Conservation (phyloP, 2,797 vertebrate species). For the Darevskia mixta region DNA sequence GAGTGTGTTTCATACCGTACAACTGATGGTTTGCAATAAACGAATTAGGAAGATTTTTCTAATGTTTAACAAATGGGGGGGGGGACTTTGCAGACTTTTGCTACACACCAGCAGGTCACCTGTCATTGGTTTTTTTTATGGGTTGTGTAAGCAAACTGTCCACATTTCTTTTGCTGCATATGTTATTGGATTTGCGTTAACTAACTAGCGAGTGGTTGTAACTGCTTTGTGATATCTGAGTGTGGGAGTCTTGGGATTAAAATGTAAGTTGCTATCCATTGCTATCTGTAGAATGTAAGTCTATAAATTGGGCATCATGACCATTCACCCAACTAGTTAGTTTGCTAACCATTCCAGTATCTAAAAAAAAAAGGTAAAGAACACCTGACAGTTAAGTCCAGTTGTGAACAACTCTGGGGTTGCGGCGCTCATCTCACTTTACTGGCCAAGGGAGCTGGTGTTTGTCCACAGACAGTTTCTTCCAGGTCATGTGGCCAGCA, state of each 20-base stretch:
- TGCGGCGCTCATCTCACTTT: too few species aligned
- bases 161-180: conserved; percentile 26
- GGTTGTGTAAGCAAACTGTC: conserved; percentile 19
- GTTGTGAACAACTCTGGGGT: too few species aligned
- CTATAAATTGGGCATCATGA: too few species aligned
- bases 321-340: too few species aligned
- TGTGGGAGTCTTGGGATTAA: neutral
- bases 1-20: conserved; percentile 51
- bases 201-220: conserved; percentile 3
- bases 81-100: conserved; percentile 38
- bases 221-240: neutral
- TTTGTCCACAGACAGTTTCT: too few species aligned
- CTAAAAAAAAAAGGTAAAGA: too few species aligned
- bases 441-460: too few species aligned
- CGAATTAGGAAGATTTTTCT: conserved; percentile 44
- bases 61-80: conserved; percentile 45
- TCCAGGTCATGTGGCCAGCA: too few species aligned
- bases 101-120: neutral
- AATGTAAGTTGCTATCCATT: neutral
- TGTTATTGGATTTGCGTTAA: conserved; percentile 17
- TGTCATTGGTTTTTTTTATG: conserved; percentile 37
- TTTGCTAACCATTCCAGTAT: too few species aligned
- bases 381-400: too few species aligned
- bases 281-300: neutral
- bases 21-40: conserved; percentile 54